Conservation (phyloP, 2,888 invertebrate species). For the Neuroscelio doddi region DNA sequence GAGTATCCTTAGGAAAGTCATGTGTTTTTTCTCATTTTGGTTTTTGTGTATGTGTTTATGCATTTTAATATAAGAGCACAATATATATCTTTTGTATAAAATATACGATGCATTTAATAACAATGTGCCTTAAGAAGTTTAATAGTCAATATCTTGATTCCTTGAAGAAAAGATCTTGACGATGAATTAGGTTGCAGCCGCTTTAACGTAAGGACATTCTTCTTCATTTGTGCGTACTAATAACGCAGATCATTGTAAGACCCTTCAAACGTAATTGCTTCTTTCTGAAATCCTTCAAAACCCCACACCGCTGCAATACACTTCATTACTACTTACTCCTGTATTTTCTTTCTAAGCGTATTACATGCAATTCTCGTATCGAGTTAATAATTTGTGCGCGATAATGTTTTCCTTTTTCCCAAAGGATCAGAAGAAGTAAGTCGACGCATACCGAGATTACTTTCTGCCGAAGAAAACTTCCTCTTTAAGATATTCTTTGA, state of each 20-base stretch:
- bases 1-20: too few species aligned
- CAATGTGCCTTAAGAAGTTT: too few species aligned
- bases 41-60: too few species aligned
- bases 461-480: slow-evolving; percentile 16
- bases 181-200: too few species aligned
- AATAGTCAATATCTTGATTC: too few species aligned
- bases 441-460: slow-evolving; percentile 17
- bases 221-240: slow-evolving; percentile 24
- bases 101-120: too few species aligned
- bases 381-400: slow-evolving; percentile 34
- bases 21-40: too few species aligned
- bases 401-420: slow-evolving; percentile 31
- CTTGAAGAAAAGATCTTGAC: too few species aligned
- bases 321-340: not conserved
- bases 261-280: slow-evolving; percentile 34
- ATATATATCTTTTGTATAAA: too few species aligned
- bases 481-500: slow-evolving; percentile 21
- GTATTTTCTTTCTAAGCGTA: slow-evolving; percentile 22
- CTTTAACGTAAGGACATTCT: slow-evolving; percentile 11
- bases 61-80: too few species aligned
- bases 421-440: slow-evolving; percentile 8
- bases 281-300: slow-evolving; percentile 3
- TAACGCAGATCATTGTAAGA: slow-evolving; percentile 22
- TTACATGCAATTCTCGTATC: slow-evolving; percentile 28
- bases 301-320: not conserved